Conservation (phyloP, 2,797 vertebrate genomes). For the Harpagifer antarcticus region DNA sequence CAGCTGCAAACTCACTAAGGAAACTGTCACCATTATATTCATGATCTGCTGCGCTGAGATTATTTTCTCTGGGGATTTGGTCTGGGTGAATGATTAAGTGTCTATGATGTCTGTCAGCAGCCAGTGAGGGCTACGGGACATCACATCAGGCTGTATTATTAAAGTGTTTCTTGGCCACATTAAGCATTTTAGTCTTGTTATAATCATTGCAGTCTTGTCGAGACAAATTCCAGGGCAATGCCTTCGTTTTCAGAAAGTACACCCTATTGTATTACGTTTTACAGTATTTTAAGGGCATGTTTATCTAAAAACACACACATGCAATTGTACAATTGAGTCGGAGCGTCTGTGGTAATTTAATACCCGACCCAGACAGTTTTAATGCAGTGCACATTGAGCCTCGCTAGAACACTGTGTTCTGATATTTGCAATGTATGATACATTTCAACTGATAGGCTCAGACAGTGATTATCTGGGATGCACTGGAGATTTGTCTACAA, state of each 20-base stretch:
- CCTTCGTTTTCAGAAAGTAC: slow-evolving; percentile 4
- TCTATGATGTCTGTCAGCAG: slow-evolving; percentile 17
- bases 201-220: slow-evolving; percentile 4
- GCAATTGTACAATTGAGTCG: neutral
- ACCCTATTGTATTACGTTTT: neutral
- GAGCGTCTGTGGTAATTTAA: slow-evolving; percentile 25
- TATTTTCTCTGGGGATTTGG: slow-evolving; percentile 34
- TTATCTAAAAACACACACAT: slow-evolving; percentile 25
- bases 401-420: slow-evolving; percentile 16
- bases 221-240: slow-evolving; percentile 22
- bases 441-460: neutral
- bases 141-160: slow-evolving; percentile 8
- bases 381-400: slow-evolving; percentile 33
- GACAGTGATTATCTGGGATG: slow-evolving; percentile 3
- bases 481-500: neutral
- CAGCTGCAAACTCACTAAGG: slow-evolving; percentile 20
- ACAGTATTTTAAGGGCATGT: slow-evolving; percentile 12
- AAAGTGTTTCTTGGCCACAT: slow-evolving; percentile 28
- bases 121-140: neutral
- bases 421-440: slow-evolving; percentile 5
- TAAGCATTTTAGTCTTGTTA: neutral
- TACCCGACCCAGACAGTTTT: slow-evolving; percentile 7
- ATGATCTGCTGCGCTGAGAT: slow-evolving; percentile 14
- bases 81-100: slow-evolving; percentile 20
- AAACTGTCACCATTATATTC: slow-evolving; percentile 33